Evolutionary conservation across 2,113 vertebrate genomes (phyloP).

Genomic region (Sprattus sprattus): DNA sequence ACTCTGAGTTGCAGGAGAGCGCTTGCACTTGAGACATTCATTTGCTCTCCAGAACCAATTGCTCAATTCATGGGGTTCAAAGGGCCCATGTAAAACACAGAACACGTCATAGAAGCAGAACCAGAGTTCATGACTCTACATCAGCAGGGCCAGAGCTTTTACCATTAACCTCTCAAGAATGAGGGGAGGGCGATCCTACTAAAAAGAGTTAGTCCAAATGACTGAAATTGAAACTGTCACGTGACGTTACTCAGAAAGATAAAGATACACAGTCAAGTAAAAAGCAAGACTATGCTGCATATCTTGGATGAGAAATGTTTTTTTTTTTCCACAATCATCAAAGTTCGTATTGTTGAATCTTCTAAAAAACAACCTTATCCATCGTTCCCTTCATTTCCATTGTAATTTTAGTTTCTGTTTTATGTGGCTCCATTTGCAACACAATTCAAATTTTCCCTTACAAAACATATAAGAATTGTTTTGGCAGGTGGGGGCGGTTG

Average conservation of each 20-base stretch:
- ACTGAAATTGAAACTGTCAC: neutral
- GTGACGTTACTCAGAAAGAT: neutral
- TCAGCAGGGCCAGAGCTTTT: conserved; percentile 54
- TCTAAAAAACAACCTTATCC: too few species aligned
- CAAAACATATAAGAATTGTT: too few species aligned
- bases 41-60: conserved; percentile 64
- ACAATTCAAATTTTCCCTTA: too few species aligned
- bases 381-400: too few species aligned
- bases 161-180: conserved; percentile 37
- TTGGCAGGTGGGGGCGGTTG: too few species aligned
- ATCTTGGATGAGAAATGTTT: neutral
- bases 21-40: conserved; percentile 34
- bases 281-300: neutral
- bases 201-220: conserved; percentile 16
- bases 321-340: neutral
- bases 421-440: neutral
- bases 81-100: conserved; percentile 66
- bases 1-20: conserved; percentile 15
- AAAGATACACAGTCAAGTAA: too few species aligned
- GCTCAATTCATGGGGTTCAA: conserved; percentile 61
- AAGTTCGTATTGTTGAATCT: too few species aligned
- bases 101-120: conserved; percentile 60
- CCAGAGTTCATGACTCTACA: conserved; percentile 54
- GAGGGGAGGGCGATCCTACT: conserved; percentile 27
- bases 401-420: neutral